These are phyloP conservation scores for Episyrphus balteatus DNA, from an alignment of 1,140 invertebrate genomes.

Conservation along the genomic window DNA sequence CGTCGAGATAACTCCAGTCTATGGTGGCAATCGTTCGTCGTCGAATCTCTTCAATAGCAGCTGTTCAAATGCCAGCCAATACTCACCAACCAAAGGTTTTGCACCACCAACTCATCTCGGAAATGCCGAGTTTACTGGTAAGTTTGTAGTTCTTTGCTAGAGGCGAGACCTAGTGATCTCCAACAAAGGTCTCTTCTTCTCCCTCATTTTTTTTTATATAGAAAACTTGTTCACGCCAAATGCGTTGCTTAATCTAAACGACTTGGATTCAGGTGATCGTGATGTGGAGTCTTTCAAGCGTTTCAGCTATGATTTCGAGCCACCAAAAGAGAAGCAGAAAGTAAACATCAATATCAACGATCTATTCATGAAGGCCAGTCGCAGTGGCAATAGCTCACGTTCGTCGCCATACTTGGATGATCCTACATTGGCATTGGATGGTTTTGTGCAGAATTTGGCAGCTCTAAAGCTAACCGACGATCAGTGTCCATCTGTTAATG, in stretches of 20 bases:
- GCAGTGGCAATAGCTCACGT: conserved; percentile 27
- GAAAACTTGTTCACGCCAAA: conserved; percentile 27
- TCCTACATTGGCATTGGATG: conserved; percentile 23
- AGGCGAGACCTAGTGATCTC: neutral
- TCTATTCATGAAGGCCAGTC: conserved; percentile 8
- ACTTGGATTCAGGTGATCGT: conserved; percentile 30
- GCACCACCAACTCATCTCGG: neutral
- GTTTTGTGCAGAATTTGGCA: conserved; percentile 32
- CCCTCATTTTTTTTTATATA: neutral
- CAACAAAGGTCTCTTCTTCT: neutral
- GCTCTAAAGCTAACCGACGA: conserved; percentile 20
- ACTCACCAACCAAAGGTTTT: conserved; percentile 9
- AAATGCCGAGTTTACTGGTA: neutral
- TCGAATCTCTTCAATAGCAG: conserved; percentile 15
- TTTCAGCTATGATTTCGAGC: conserved; percentile 36
- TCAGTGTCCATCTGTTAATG: conserved; percentile 26
- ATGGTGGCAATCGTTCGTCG: conserved; percentile 18
- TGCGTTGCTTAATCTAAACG: conserved; percentile 28
- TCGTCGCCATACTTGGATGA: conserved; percentile 29
- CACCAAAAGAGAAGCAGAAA: conserved; percentile 32
- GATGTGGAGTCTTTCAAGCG: conserved; percentile 38
- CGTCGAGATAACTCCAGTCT: conserved; percentile 36
- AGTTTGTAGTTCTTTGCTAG: neutral
- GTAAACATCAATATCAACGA: neutral
- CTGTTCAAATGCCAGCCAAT: conserved; percentile 6